Percentiles rank a stretch among this genome's conserved stretches.
Evolutionary conservation across 1,140 invertebrate species (phyloP).

Genomic region (Chironomus tepperi): DNA sequence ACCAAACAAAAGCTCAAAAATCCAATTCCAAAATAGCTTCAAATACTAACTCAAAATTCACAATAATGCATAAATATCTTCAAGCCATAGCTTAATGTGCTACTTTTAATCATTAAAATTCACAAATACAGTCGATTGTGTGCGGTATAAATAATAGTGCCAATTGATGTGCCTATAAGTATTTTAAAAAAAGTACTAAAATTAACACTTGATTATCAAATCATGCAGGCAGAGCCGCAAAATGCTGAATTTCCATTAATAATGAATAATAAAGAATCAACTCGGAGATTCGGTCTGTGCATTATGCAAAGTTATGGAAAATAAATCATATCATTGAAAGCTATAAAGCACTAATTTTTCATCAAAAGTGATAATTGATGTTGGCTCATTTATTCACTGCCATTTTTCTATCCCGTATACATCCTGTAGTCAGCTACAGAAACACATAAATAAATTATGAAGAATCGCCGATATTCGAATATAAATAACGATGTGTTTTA

Average conservation of each 20-base stretch:
- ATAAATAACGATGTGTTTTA: conserved; percentile 3
- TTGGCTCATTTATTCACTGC: not conserved
- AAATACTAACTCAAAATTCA: too few relatives aligned
- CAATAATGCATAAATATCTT: too few relatives aligned
- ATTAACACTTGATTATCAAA: not conserved
- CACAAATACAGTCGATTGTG: too few relatives aligned
- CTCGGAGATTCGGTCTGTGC: not conserved
- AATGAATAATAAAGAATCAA: not conserved
- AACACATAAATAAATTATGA: not conserved
- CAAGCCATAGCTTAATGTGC: too few relatives aligned
- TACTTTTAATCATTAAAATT: too few relatives aligned
- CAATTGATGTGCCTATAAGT: too few relatives aligned
- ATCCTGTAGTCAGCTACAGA: not conserved
- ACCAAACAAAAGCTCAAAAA: too few relatives aligned
- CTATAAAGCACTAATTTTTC: conserved; percentile 15
- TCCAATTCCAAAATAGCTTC: too few relatives aligned
- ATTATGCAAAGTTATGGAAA: not conserved
- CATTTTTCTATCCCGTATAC: not conserved
- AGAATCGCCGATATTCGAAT: not conserved
- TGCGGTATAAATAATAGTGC: too few relatives aligned
- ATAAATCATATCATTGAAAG: not conserved
- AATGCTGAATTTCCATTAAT: too few relatives aligned
- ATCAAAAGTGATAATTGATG: conserved; percentile 24
- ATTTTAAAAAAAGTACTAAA: not conserved
- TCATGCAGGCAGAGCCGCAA: not conserved